phyloP scores from a whole-genome alignment of 2,113 vertebrate genomes.

The Nicator chloris region DNA sequence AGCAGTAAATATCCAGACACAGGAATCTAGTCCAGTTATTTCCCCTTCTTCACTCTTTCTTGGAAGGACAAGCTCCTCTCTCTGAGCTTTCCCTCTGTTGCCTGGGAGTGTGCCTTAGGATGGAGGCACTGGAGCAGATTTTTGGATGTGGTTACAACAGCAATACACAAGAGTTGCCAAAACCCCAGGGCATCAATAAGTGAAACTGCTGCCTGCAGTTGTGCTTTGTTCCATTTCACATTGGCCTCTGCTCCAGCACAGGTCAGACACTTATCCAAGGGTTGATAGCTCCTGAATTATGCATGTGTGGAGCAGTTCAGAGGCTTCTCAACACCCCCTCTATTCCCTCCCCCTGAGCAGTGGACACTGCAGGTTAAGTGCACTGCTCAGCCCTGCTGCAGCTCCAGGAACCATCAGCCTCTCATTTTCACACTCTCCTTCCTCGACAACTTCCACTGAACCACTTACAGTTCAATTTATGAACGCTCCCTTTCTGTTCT shows the following conservation, averaged over 20 bases:
- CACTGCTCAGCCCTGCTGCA: not conserved
- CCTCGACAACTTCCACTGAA: not conserved
- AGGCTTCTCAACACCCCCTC: not conserved
- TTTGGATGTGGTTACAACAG: not conserved
- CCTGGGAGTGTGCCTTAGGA: not conserved
- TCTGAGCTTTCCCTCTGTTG: not conserved
- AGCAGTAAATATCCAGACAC: constrained; percentile 14
- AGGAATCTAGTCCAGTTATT: constrained; percentile 34
- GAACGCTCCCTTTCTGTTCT: not conserved
- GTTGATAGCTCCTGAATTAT: not conserved
- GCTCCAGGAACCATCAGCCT: not conserved
- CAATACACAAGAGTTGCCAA: not conserved
- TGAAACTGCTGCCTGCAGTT: not conserved
- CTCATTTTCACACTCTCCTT: not conserved
- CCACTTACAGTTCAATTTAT: not conserved
- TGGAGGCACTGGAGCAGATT: not conserved
- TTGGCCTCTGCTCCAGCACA: not conserved
- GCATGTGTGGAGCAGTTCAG: not conserved
- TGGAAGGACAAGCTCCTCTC: constrained; percentile 6
- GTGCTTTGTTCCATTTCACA: not conserved
- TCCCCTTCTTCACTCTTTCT: constrained; percentile 9
- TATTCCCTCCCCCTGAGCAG: not conserved
- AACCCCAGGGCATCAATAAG: not conserved
- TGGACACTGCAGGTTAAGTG: not conserved
- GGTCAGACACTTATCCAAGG: not conserved